Percentiles rank a stretch among this genome's conserved stretches.
These are phyloP conservation scores for Echeneis naucrates DNA, from an alignment of 2,797 vertebrate genomes.

Conservation along the genomic window DNA sequence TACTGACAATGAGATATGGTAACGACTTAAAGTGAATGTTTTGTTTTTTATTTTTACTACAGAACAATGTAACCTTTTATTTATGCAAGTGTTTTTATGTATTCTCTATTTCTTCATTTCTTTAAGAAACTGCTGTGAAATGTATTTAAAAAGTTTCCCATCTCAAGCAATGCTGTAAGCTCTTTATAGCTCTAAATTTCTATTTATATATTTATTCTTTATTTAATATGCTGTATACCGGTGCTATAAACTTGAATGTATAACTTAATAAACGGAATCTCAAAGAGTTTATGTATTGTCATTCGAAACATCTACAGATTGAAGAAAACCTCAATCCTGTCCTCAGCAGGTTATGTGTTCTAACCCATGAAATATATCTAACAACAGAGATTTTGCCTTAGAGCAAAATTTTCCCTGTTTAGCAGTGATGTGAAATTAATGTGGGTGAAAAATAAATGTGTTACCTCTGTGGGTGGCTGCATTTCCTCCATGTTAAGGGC, in stretches of 20 bases:
- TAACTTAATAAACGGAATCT: conserved; percentile 50
- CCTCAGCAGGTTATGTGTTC: not conserved
- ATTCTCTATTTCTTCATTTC: not conserved
- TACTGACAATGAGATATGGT: conserved; percentile 7
- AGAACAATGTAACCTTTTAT: not conserved
- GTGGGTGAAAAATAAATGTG: conserved; percentile 26
- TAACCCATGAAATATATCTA: not conserved
- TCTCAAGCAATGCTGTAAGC: conserved; percentile 18
- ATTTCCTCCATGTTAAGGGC: conserved; percentile 32
- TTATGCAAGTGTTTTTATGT: not conserved
- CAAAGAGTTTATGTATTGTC: conserved; percentile 12
- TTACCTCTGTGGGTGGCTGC: conserved; percentile 41
- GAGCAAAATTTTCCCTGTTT: not conserved
- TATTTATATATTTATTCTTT: conserved; percentile 71
- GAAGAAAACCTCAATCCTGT: not conserved
- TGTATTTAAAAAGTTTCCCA: conserved; percentile 47
- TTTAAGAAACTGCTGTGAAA: conserved; percentile 28
- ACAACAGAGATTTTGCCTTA: not conserved
- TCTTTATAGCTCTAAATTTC: conserved; percentile 17
- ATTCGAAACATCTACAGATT: not conserved
- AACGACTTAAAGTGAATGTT: conserved; percentile 4
- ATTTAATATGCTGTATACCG: conserved; percentile 48
- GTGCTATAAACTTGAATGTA: conserved; percentile 12
- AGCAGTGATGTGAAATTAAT: conserved; percentile 13
- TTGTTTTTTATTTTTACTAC: conserved; percentile 7